Conservation (phyloP, 2,888 invertebrate species). For the Eremobia ochroleuca region DNA sequence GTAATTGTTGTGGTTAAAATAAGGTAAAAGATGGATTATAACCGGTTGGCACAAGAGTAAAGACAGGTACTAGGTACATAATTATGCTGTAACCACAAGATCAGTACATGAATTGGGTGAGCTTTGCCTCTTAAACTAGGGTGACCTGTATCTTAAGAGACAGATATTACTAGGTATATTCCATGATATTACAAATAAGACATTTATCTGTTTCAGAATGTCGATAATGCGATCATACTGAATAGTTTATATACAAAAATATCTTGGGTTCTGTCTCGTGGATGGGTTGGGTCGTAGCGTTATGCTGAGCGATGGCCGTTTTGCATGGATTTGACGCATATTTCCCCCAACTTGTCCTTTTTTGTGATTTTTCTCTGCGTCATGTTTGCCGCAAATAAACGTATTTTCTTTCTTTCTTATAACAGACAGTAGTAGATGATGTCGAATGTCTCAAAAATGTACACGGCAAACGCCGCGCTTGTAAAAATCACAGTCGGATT, state of each 20-base stretch:
- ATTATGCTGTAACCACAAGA: no score
- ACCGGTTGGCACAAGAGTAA: no score
- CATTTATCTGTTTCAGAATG: neutral
- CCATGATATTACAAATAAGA: neutral
- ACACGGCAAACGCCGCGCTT: neutral
- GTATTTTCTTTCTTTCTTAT: neutral
- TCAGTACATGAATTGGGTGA: no score
- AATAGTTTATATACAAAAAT: neutral
- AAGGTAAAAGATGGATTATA: no score
- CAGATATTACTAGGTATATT: neutral
- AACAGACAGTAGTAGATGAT: neutral
- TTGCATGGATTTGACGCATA: neutral
- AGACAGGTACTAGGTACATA: no score
- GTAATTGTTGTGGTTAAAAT: no score
- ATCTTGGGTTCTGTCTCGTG: neutral
- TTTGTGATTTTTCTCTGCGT: neutral
- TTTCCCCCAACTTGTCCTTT: neutral
- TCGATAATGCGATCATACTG: neutral
- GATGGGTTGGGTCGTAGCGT: no score
- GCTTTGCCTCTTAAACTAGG: no score
- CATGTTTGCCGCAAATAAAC: neutral
- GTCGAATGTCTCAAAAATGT: neutral
- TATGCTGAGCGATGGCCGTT: neutral
- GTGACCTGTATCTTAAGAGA: no score
- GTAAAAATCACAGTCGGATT: conserved; percentile 5